Base-by-base conservation (phyloP, 2,113 vertebrate species). In the Actinemys pallida region DNA sequence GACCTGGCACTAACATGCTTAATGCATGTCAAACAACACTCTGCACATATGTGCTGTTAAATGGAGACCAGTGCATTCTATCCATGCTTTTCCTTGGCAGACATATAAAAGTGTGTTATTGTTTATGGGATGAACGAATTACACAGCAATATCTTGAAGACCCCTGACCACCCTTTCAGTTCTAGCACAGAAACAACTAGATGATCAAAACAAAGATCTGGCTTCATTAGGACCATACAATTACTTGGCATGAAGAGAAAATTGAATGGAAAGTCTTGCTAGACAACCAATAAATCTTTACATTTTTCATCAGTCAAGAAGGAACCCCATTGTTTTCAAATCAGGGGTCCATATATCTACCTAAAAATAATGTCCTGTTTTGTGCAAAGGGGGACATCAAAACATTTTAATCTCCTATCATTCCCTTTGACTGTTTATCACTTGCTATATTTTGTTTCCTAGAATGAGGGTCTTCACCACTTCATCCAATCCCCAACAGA, bases 61-160 rank as follows among this genome's bases (percentile, higher is more conserved):
- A 42, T 82, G 87, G 93, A 92, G 50, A 97, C n/a, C 39, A 65
- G 29, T 81, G 53, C 83, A 87, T 89, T 94, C 89, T 91, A 59
- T 90, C 75, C 50, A 76, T 82, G 31, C 5, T 31, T 50, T 86
- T 88, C 57, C 92, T 95, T 0, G 0, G 50, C 53, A 76, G 50
- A 69, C 83, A 76, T 29, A 91, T 81, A 84, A 54, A 94, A 90
- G 27, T 88, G 25, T 88, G 82, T 83, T 90, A 65, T 62, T 93
- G 31, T 85, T 94, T 91, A 35, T 75, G 84, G 56, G 59, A 75
- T 5, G 2, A 3, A 87, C 4, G 83, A 92, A 92, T 89, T 39
- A 88, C 50, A 89, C 47, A 89, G 42, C 47, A 93, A 45, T 62
- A 87, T 92, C 47, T 14, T 86, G 56, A 94, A 76, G 27, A 56